A percentile compares a stretch with the other conserved stretches of the same genome.
Evolutionary conservation across 2,797 vertebrate genomes (phyloP).

Genomic region (Clarias fuscus): DNA sequence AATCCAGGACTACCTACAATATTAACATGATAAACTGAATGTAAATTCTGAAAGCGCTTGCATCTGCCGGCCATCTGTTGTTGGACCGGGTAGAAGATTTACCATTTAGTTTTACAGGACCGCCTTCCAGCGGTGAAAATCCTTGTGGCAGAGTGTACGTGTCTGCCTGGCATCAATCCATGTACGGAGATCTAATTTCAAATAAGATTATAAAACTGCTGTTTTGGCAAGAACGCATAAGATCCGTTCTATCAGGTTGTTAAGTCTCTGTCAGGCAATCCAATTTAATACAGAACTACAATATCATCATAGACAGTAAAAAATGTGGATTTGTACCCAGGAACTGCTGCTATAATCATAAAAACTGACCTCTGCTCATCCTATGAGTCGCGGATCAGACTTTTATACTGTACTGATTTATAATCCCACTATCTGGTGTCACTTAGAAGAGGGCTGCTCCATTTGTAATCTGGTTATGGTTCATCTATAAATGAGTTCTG

Average conservation of each 20-base stretch:
- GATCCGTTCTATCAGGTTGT: background rate
- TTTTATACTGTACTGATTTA: background rate
- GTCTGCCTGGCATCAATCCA: background rate
- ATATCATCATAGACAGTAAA: background rate
- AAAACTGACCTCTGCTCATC: background rate
- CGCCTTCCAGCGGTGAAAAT: constrained; percentile 42
- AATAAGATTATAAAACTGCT: background rate
- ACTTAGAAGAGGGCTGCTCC: background rate
- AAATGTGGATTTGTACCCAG: background rate
- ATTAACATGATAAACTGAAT: constrained; percentile 13
- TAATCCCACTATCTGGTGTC: background rate
- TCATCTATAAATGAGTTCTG: background rate
- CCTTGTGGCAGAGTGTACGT: constrained; percentile 21
- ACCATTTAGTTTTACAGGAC: constrained; percentile 25
- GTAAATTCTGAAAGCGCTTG: background rate
- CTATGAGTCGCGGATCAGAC: background rate
- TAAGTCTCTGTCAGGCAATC: constrained; percentile 1
- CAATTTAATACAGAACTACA: background rate
- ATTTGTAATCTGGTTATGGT: background rate
- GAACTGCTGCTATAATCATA: background rate
- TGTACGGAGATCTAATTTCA: constrained; percentile 8
- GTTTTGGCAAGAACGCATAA: constrained; percentile 13
- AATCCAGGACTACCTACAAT: constrained; percentile 29
- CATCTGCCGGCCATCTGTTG: constrained; percentile 51
- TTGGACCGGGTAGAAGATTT: constrained; percentile 37